A percentile compares a stretch with the other conserved stretches of the same genome.
These are phyloP conservation scores for Chionis minor DNA, from an alignment of 2,113 vertebrate species.

Conservation along the genomic window DNA sequence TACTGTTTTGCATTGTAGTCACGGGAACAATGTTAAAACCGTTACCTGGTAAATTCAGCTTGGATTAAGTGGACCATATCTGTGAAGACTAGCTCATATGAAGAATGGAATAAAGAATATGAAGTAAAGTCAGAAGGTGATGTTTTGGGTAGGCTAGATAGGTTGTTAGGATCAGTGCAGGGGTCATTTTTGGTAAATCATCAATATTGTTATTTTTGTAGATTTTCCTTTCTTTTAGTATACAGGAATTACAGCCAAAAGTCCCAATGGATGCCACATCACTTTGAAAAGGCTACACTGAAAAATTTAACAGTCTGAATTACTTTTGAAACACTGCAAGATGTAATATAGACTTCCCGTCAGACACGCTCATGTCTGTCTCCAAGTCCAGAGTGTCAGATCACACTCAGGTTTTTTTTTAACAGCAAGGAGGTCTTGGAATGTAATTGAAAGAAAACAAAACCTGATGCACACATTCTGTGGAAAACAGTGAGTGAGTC, in stretches of 20 bases:
- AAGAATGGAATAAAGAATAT: not conserved
- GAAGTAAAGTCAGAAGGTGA: not conserved
- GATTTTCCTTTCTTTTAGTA: not conserved
- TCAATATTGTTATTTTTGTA: not conserved
- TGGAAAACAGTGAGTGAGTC: not conserved
- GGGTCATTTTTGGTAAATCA: not conserved
- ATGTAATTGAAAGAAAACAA: not conserved
- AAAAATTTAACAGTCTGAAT: not conserved
- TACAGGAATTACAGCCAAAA: not conserved
- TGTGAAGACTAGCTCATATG: not conserved
- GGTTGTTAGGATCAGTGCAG: not conserved
- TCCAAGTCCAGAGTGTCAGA: not conserved
- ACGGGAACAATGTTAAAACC: not conserved
- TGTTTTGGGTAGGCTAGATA: not conserved
- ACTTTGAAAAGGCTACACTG: not conserved
- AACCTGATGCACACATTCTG: not conserved
- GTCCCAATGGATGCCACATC: not conserved
- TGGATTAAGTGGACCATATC: not conserved
- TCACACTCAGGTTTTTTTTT: not conserved
- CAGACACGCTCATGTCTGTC: fast-evolving
- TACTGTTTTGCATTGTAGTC: not conserved
- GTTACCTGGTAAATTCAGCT: not conserved
- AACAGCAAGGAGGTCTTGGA: not conserved
- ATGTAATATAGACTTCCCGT: not conserved
- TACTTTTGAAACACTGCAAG: not conserved